Evolutionary conservation across 2,888 invertebrate genomes (phyloP), one percentile per base, ranked within the genome.

Genomic region (Chorisops tibialis): DNA sequence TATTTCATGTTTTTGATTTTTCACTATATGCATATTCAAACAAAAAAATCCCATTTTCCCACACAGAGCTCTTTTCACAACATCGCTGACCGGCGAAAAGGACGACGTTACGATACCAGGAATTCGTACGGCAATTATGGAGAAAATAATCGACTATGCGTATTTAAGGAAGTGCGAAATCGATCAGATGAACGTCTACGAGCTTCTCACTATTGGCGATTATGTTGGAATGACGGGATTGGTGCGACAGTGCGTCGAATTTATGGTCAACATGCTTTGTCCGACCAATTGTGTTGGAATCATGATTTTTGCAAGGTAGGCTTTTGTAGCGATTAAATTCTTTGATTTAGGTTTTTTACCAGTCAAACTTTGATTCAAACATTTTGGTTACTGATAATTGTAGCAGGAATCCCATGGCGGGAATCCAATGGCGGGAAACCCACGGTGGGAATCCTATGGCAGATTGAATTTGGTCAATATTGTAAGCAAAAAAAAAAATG

Each of bases 151-250:
- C 66, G 87, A 91, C 68, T 95, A 90, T 76, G 90, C 93, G 0
- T 96, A 96, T 77, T 80, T 93, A 43, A 83, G 93, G 58, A 86
- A 87, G 67, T 83, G 91, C 59, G 85, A 86, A 63, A 84, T 96
- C 21, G 87, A 83, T 62, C 83, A 85, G 38, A 83, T 86, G 35
- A 95, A 93, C 73, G 93, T 94, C 1, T 88, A 89, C 70, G 85
- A 87, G 70, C 80, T 96, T 12, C 81, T 95, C 41, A 86, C 89
- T 69, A 88, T 90, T 0, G 92, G 95, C 3, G 95, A 96, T 79
- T 95, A 93, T 74, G 85, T 96, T 59, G 88, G 90, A 70, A 88
- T 95, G 68, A 80, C 89, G 48, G 92, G 92, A 0, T 85, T 95
- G 47, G 81, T 93, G 54, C 85, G 89, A 67, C 82, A 88, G 18